Base-by-base conservation (phyloP, 2,888 invertebrate species). In the Chrysodeixis includens region DNA sequence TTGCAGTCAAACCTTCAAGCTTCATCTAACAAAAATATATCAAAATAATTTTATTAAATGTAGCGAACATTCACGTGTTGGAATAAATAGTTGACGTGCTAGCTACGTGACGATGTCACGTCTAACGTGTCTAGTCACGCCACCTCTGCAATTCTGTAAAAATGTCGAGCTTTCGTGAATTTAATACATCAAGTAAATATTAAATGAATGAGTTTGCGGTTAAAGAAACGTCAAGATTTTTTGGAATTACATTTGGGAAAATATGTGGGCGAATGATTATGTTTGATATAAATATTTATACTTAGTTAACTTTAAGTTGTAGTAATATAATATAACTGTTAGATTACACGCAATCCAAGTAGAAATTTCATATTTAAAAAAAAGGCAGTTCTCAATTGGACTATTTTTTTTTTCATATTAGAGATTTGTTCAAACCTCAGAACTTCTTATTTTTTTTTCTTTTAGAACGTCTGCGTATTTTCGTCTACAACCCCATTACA, bases 51-150 rank as follows among this genome's bases (percentile, higher is more conserved):
- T 44, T 18, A 18, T 8, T 18, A 18, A 46, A 44, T 18, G 46
- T 8, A 46, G 46, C 18, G 46, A 18, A 18, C 46, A 46, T 46
- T 46, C 18, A 44, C 16, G 18, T 46, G 18, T 18, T 46, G 1
- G 18, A 46, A 46, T 46, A 46, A 46, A 46, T 18, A 46, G 46
- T 46, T 10, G 16, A 16, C 16, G 46, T 46, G 1, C 7, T 16
- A 18, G 18, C 46, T 46, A 46, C 18, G 46, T 46, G 46, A 46
- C 46, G 10, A 46, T 46, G 18, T 46, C 46, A 46, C 46, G 18
- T 46, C 46, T 46, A 9, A 18, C 46, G 46, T 3, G 46, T 46
- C 46, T 16, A 46, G 46, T 46, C 46, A 46, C 18, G 46, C 18
- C 16, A 18, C 46, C 18, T 9, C 10, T 46, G 46, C 46, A 46